Evolutionary conservation across 2,113 vertebrate species (phyloP).

Genomic region (Ammodytes marinus): DNA sequence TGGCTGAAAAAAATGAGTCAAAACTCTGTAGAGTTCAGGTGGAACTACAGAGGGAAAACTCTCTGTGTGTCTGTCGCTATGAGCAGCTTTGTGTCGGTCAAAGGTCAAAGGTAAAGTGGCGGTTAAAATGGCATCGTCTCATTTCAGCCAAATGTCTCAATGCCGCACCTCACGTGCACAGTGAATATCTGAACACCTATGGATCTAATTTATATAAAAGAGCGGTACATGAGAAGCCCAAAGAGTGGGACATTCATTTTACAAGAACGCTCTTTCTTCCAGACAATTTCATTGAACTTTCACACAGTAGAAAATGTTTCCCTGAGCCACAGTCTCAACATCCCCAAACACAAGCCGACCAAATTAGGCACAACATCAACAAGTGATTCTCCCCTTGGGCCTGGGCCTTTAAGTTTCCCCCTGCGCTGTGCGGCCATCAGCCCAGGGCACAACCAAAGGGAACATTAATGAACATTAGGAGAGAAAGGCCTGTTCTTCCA

Average conservation of each 20-base stretch:
- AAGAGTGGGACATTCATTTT: conserved; percentile 38
- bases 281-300: conserved; percentile 56
- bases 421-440: conserved; percentile 75
- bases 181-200: background rate
- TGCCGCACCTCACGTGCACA: background rate
- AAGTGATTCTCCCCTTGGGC: conserved; percentile 74
- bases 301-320: conserved; percentile 59
- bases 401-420: conserved; percentile 73
- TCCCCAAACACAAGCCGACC: conserved; percentile 81
- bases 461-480: conserved; percentile 85
- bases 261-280: conserved; percentile 45
- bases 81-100: background rate
- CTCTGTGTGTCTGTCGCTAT: background rate
- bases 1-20: no score
- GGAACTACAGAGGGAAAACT: background rate
- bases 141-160: background rate
- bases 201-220: conserved; percentile 10
- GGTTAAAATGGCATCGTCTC: background rate
- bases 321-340: conserved; percentile 79
- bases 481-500: conserved; percentile 85
- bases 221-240: background rate
- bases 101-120: background rate
- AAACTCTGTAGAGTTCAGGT: no score
- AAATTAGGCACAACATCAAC: conserved; percentile 87
- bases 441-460: conserved; percentile 78